Evolutionary conservation across 2,888 invertebrate species (phyloP).

Genomic region (Pandemis heparana): DNA sequence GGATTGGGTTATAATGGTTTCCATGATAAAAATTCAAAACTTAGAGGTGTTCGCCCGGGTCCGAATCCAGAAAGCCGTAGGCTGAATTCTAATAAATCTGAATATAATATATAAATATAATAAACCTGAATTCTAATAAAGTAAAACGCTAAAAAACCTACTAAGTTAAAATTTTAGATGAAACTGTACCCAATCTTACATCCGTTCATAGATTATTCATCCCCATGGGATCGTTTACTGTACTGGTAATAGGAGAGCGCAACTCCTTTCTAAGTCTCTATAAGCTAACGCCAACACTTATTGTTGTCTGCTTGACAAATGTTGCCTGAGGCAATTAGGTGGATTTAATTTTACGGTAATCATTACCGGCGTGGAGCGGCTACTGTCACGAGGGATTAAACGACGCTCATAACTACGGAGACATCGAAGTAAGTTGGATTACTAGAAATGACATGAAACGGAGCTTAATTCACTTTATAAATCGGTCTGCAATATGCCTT

Average conservation of each 20-base stretch:
- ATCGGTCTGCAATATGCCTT: not conserved
- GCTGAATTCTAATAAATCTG: too few relatives aligned
- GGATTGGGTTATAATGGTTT: too few relatives aligned
- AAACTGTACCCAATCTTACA: not conserved
- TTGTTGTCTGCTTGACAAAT: conserved; percentile 23
- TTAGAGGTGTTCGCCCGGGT: too few relatives aligned
- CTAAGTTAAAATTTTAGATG: too few relatives aligned
- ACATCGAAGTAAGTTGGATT: not conserved
- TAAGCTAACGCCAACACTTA: conserved; percentile 12
- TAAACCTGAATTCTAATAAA: too few relatives aligned
- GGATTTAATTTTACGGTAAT: conserved; percentile 28
- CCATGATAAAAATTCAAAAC: too few relatives aligned
- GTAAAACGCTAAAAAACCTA: too few relatives aligned
- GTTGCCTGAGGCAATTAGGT: conserved; percentile 13
- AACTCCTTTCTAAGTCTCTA: not conserved
- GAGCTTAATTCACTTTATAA: not conserved
- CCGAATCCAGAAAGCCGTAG: too few relatives aligned
- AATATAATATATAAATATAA: too few relatives aligned
- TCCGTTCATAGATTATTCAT: not conserved
- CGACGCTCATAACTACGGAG: conserved; percentile 21
- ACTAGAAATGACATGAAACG: not conserved
- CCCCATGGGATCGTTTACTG: not conserved
- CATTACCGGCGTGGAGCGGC: conserved; percentile 11
- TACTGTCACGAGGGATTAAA: conserved; percentile 12
- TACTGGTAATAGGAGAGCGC: not conserved